Evolutionary conservation across 2,113 vertebrate species (phyloP), one percentile per base, ranked within the genome.

Genomic region (Okapia johnstoni): DNA sequence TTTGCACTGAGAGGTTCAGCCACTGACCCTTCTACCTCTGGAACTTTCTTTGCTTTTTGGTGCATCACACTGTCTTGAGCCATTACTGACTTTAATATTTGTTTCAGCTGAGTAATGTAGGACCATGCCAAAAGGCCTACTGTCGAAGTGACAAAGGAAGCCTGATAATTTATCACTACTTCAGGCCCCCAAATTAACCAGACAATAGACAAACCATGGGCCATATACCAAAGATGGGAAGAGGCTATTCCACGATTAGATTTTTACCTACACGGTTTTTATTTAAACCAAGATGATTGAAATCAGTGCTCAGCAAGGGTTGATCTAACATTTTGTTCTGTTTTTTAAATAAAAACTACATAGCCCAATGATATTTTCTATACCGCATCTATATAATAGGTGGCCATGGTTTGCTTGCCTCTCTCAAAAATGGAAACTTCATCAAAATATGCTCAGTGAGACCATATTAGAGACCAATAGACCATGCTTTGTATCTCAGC

Each of bases 151-250:
- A 46, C 55, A 73, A 58, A 89, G 43, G 55, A 94, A 88, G 43
- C 40, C 61, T 63, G 7, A 8, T 52, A 23, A 36, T 61, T 93
- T 79, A 83, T 79, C 48, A 26, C 63, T 46, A 79, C 46, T 58
- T 96, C 36, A 93, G n/a, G 40, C 40, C 40, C 40, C 36, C 79
- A 48, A 96, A 50, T 96, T 76, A 94, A 90, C 85, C 77, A n/a
- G 55, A 57, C 6, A 89, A 52, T 70, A 88, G 77, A 81, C 43
- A 93, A 94, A 81, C 63, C 2, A 0, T 86, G 73, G 55, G 2
- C 66, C 21, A 48, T 13, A 23, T 9, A 83, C 15, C 57, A 36
- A 84, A 85, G 57, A 58, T 92, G 57, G 55, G 43, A 52, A 89
- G 55, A 76, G 66, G 13, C 57, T 73, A 21, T 81, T 87, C 55